phyloP scores from a whole-genome alignment of 2,113 vertebrate genomes.

The Phaethornis superciliosus region DNA sequence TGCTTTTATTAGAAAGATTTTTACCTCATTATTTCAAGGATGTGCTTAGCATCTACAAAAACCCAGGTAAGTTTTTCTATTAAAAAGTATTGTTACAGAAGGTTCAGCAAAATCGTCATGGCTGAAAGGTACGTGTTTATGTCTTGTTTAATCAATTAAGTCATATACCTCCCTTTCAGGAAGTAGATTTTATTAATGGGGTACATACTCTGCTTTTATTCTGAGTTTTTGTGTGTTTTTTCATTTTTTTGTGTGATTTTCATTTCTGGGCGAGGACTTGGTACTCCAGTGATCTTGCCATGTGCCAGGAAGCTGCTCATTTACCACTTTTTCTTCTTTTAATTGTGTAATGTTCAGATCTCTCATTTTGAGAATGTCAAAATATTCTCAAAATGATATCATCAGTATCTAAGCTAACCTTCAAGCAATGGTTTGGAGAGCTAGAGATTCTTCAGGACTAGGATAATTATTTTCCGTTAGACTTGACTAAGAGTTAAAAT shows the following conservation, averaged over 20 bases:
- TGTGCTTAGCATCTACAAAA: constrained; percentile 95
- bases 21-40: constrained; percentile 99
- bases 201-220: background rate
- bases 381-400: background rate
- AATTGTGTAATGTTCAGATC: background rate
- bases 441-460: background rate
- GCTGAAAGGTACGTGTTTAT: background rate
- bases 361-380: background rate
- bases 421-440: background rate
- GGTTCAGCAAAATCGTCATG: background rate
- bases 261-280: background rate
- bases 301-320: background rate
- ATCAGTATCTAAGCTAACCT: background rate
- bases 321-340: background rate
- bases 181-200: background rate
- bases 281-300: background rate
- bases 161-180: background rate
- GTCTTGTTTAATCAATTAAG: background rate
- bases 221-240: too few species aligned
- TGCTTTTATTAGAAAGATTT: constrained; percentile 96
- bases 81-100: background rate
- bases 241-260: background rate
- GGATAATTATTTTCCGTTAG: background rate
- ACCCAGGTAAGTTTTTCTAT: constrained; percentile 82
- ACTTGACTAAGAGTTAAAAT: background rate